Conservation (phyloP, 2,113 vertebrate species). For the Rhabdomys dilectus region DNA sequence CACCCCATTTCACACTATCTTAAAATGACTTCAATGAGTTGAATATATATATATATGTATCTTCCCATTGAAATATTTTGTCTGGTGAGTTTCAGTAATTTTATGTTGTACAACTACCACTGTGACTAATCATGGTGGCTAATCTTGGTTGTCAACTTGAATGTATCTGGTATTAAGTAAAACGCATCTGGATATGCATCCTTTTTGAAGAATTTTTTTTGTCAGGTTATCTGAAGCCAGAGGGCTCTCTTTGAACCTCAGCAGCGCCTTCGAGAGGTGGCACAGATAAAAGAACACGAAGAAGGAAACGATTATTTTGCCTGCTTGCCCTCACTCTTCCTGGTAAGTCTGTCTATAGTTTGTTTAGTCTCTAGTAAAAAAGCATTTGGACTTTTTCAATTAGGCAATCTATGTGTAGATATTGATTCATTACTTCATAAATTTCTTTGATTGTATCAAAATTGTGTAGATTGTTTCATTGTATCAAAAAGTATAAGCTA, state of each 20-base stretch:
- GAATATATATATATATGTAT: neutral
- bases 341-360: neutral
- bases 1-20: neutral
- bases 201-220: neutral
- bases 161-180: neutral
- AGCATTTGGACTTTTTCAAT: neutral
- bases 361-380: neutral
- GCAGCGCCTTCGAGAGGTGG: neutral
- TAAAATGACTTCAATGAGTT: neutral
- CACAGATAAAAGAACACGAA: neutral
- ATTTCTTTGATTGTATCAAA: neutral
- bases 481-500: neutral
- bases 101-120: neutral
- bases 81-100: neutral
- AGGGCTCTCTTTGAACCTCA: neutral
- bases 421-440: neutral
- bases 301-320: neutral
- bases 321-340: neutral
- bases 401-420: neutral
- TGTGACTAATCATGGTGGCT: neutral
- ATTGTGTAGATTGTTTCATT: neutral
- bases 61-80: neutral
- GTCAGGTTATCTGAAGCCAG: neutral
- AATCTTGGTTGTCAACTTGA: neutral
- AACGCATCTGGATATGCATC: neutral